phyloP scores from a whole-genome alignment of 2,888 invertebrate species.

The Polydrusus cervinus region DNA sequence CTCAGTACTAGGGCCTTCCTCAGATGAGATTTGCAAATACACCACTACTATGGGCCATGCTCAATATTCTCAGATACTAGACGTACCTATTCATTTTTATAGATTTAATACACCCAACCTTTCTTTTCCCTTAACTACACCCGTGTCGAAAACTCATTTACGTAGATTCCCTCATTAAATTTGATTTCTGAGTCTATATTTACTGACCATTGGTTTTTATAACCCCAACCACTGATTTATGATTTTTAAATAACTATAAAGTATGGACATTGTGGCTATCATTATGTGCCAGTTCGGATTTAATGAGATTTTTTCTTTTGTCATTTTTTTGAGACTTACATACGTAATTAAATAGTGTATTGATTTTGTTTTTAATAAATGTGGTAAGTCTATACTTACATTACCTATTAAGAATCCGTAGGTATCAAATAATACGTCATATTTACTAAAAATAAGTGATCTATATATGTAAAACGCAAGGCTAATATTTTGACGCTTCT shows the following conservation, averaged over 20 bases:
- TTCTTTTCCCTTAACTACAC: slow-evolving; percentile 4
- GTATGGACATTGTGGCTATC: slow-evolving; percentile 17
- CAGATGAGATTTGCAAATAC: too few relatives aligned
- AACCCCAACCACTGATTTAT: slow-evolving; percentile 56
- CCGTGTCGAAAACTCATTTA: slow-evolving; percentile 43
- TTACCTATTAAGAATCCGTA: too few relatives aligned
- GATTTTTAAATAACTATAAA: slow-evolving; percentile 53
- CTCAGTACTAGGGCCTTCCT: too few relatives aligned
- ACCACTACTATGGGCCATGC: too few relatives aligned
- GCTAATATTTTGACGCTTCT: too few relatives aligned
- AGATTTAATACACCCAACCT: neutral
- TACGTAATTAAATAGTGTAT: neutral
- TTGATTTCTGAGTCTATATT: slow-evolving; percentile 50
- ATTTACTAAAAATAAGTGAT: too few relatives aligned
- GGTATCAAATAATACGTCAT: too few relatives aligned
- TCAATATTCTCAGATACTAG: too few relatives aligned
- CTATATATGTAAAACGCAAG: too few relatives aligned
- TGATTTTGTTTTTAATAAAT: neutral
- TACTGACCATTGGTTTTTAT: slow-evolving; percentile 58
- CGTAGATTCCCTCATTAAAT: slow-evolving; percentile 55
- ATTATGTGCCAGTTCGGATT: neutral
- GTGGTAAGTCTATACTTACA: neutral
- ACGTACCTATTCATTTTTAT: too few relatives aligned
- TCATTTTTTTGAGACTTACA: neutral
- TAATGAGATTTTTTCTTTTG: slow-evolving; percentile 12